Evolutionary conservation across 2,888 invertebrate species (phyloP).

Genomic region (Metallyticus violacea): DNA sequence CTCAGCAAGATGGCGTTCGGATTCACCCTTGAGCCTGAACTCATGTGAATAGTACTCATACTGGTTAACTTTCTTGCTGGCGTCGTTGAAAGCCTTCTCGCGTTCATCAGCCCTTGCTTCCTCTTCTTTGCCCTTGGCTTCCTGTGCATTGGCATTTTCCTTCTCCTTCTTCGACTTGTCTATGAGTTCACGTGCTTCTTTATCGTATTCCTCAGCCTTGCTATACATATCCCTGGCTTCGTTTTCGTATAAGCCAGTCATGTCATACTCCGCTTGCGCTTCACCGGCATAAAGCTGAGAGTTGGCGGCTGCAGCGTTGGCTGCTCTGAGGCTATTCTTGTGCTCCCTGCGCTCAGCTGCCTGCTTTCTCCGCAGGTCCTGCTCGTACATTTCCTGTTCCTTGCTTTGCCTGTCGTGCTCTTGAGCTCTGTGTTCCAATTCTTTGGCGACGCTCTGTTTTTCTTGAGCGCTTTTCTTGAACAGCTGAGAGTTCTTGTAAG

Average conservation of each 20-base stretch:
- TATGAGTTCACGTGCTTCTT: background rate
- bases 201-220: background rate
- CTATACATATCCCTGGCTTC: background rate
- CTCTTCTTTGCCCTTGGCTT: background rate
- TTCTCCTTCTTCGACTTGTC: background rate
- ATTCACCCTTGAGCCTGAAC: background rate
- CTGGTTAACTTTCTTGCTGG: background rate
- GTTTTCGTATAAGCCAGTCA: background rate
- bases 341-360: background rate
- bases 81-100: background rate
- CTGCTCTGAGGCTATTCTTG: background rate
- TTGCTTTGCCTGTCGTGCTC: background rate
- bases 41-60: background rate
- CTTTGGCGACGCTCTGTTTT: background rate
- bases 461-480: background rate
- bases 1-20: background rate
- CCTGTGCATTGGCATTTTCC: background rate
- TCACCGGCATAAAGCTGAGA: background rate
- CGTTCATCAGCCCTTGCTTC: background rate
- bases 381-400: background rate
- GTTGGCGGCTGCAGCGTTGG: background rate
- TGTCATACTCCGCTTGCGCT: background rate
- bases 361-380: background rate
- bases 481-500: background rate
- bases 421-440: background rate